A percentile compares a stretch with the other conserved stretches of the same genome.
These are phyloP conservation scores for Drosophila nikananu DNA, from an alignment of 1,140 invertebrate species.

Conservation along the genomic window DNA sequence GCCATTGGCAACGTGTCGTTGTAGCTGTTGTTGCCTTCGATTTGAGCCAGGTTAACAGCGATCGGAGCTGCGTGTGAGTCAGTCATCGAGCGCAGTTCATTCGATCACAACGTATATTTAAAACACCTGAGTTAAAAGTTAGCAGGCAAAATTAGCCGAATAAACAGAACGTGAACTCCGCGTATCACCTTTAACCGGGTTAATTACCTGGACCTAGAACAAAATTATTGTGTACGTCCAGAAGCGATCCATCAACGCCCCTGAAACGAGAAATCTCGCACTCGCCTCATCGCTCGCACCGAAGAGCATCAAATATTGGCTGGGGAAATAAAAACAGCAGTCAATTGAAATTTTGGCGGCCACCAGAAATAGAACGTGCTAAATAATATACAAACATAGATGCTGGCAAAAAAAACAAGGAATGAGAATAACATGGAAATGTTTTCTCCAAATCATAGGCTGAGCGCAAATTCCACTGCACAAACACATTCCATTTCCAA, in stretches of 20 bases:
- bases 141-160: background rate
- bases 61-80: conserved; percentile 60
- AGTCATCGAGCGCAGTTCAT: conserved; percentile 68
- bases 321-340: conserved; percentile 50
- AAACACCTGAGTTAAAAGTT: background rate
- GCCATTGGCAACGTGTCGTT: conserved; percentile 24
- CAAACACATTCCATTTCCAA: conserved; percentile 39
- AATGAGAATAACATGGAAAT: conserved; percentile 46
- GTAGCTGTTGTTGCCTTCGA: conserved; percentile 23
- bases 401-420: conserved; percentile 20
- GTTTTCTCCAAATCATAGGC: conserved; percentile 28
- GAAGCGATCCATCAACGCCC: conserved; percentile 26
- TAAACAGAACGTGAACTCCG: conserved; percentile 8
- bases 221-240: conserved; percentile 14
- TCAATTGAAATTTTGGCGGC: conserved; percentile 55
- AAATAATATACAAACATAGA: conserved; percentile 42
- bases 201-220: conserved; percentile 27
- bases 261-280: conserved; percentile 30
- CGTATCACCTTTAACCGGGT: conserved; percentile 6
- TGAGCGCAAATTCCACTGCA: conserved; percentile 37
- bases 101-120: conserved; percentile 18
- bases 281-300: conserved; percentile 14
- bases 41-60: conserved; percentile 69
- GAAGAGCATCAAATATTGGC: conserved; percentile 40
- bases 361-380: conserved; percentile 61